These are phyloP conservation scores for Clavelina lepadiformis DNA, from an alignment of 23 tunicate species.

Conservation along the genomic window DNA sequence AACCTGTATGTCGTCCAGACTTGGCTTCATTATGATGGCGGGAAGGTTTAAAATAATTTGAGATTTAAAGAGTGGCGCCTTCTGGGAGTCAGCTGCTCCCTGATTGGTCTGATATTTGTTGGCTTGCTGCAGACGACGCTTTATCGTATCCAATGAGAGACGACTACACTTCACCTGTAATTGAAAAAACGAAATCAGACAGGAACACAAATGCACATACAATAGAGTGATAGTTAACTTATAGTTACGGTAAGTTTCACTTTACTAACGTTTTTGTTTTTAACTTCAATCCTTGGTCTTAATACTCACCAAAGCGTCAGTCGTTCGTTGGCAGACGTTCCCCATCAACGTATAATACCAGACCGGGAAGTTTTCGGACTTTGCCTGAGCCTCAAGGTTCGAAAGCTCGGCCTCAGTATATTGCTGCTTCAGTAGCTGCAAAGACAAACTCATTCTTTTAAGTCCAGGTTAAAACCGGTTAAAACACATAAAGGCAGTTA, in stretches of 20 bases:
- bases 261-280: too few relatives aligned
- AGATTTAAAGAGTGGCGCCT: slow-evolving; percentile 90
- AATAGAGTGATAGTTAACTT: too few relatives aligned
- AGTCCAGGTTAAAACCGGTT: too few relatives aligned
- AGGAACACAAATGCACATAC: too few relatives aligned
- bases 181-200: too few relatives aligned
- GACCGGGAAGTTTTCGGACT: slow-evolving; percentile 86
- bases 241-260: too few relatives aligned
- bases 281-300: too few relatives aligned
- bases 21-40: slow-evolving; percentile 73
- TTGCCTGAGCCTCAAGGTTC: slow-evolving; percentile 65
- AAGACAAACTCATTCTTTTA: too few relatives aligned
- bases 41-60: slow-evolving; percentile 86
- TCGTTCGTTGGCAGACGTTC: slow-evolving; percentile 82
- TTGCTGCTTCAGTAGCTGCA: slow-evolving; percentile 64
- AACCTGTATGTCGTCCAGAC: slow-evolving; percentile 96
- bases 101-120: slow-evolving; percentile 77
- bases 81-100: slow-evolving; percentile 20
- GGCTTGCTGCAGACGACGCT: slow-evolving; percentile 95
- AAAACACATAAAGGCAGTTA: too few relatives aligned
- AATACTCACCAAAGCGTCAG: slow-evolving; percentile 73
- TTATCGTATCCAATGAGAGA: slow-evolving; percentile 83
- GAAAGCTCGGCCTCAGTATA: slow-evolving; percentile 58
- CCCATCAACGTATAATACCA: slow-evolving; percentile 97
- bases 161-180: slow-evolving; percentile 92